Evolutionary conservation across 2,888 invertebrate genomes (phyloP).

Genomic region (Drosophila cognata): DNA sequence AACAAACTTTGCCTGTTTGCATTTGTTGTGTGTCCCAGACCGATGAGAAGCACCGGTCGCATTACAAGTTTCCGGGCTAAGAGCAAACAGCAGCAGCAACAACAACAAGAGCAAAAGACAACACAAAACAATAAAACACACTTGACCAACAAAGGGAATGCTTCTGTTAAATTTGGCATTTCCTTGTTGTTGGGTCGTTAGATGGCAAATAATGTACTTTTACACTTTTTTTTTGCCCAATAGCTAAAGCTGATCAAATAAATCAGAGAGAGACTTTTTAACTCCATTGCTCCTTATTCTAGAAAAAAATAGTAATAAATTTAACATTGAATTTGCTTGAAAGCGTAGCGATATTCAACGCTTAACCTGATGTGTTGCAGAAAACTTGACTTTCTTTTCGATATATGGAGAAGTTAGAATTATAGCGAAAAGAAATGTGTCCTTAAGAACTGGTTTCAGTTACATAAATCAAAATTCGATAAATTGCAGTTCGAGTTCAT

Average conservation of each 20-base stretch:
- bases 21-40: constrained; percentile 54
- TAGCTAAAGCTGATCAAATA: constrained; percentile 11
- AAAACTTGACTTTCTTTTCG: background rate
- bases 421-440: background rate
- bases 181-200: constrained; percentile 8
- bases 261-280: constrained; percentile 2
- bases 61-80: constrained; percentile 44
- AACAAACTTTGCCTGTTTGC: constrained; percentile 69
- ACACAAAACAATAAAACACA: background rate
- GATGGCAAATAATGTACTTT: constrained; percentile 44
- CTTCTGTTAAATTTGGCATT: constrained; percentile 35
- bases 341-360: background rate
- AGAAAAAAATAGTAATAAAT: background rate
- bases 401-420: background rate
- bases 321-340: background rate
- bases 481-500: background rate
- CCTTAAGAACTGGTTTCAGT: background rate
- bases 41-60: constrained; percentile 46
- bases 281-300: constrained; percentile 28
- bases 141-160: constrained; percentile 23
- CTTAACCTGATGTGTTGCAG: background rate
- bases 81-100: constrained; percentile 11
- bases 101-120: background rate
- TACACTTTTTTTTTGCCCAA: constrained; percentile 8
- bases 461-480: background rate